Base-by-base conservation (phyloP, 2,888 invertebrate species). In the Rosalia funebris region DNA sequence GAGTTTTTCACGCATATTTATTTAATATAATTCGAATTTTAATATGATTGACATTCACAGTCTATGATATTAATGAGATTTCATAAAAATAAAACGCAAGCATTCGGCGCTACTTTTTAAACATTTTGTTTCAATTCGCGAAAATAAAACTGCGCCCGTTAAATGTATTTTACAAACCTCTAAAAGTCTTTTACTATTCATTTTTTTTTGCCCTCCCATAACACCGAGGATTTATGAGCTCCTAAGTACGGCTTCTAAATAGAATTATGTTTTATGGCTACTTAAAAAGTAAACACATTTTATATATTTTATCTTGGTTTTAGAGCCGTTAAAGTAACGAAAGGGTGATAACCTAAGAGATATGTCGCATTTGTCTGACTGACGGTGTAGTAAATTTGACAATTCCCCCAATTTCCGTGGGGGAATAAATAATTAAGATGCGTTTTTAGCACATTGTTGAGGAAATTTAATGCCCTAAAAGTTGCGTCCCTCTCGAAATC, bases 231-330 rank as follows among this genome's bases (percentile, higher is more conserved):
- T 32, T 31, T 46, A 31, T 32, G 15, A 32, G 32, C 15, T 46
- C n/a, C 14, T 32, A 46, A n/a, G 15, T n/a, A 10, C 31, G 3
- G 16, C 10, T 31, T 46, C 16, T 32, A 15, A 46, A 32, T 32
- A 15, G 16, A 16, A 32, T 32, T 15, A 32, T n/a, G 25, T 46
- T 32, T 46, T 32, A 46, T 14, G 31, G 46, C 32, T 16, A 15
- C 46, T 32, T 11, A 46, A 46, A 46, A 46, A 46, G 46, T 31
- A 46, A 46, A 46, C 32, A 46, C 46, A 46, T 31, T 46, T 32
- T 32, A 12, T 46, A 32, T 14, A 32, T 31, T 46, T 46, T 32
- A 32, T 14, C 46, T 32, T 20, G 14, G 25, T 9, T 46, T 10
- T 46, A 46, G 20, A 16, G 32, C 15, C 46, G n/a, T 46, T 46